Conservation (phyloP, 2,113 vertebrate genomes). For the Chinchilla lanigera region DNA sequence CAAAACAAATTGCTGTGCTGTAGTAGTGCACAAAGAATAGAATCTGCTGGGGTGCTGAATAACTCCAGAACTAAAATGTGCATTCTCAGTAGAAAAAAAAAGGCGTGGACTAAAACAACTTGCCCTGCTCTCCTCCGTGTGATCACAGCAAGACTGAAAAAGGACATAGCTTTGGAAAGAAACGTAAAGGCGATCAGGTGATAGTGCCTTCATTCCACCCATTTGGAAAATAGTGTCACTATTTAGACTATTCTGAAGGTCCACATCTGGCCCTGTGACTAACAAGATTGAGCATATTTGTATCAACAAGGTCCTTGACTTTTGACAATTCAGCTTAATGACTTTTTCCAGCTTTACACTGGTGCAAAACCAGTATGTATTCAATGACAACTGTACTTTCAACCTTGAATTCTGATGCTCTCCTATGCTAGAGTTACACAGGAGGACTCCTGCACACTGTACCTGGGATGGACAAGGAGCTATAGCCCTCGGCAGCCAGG, state of each 20-base stretch:
- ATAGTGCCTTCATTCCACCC: neutral
- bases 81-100: neutral
- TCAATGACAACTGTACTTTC: neutral
- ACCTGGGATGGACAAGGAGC: neutral
- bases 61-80: neutral
- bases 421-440: neutral
- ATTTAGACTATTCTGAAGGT: neutral
- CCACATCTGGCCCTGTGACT: neutral
- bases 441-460: neutral
- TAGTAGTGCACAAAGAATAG: neutral
- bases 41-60: neutral
- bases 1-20: slow-evolving; percentile 35
- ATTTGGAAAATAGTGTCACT: neutral
- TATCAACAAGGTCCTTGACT: neutral
- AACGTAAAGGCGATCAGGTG: neutral
- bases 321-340: neutral
- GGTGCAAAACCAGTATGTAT: no score
- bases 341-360: neutral
- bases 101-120: neutral
- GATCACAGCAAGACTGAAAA: neutral
- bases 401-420: neutral
- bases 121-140: neutral
- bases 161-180: neutral
- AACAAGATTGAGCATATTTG: neutral
- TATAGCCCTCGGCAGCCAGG: neutral